A percentile compares a stretch with the other conserved stretches of the same genome.
Evolutionary conservation across 1,140 invertebrate species (phyloP).

Genomic region (Zeugodacus cucurbitae): DNA sequence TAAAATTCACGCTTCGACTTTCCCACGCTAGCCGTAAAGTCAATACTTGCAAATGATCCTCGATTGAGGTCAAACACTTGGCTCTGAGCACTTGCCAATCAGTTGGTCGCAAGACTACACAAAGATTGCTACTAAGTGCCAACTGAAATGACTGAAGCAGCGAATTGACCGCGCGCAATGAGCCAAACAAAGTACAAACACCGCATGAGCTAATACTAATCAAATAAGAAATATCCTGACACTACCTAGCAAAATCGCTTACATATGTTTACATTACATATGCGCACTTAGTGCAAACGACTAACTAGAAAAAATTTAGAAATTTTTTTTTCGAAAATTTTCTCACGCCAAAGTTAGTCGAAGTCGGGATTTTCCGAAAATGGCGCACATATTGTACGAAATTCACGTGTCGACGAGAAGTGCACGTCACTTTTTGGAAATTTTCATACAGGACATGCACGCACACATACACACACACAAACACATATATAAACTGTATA

Average conservation of each 20-base stretch:
- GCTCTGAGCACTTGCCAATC: slow-evolving; percentile 1
- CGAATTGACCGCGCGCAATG: not conserved
- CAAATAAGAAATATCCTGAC: not conserved
- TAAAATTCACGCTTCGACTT: slow-evolving; percentile 13
- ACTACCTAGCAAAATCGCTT: not conserved
- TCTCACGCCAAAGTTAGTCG: not conserved
- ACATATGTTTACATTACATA: not conserved
- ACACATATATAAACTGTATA: not conserved
- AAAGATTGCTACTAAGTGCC: slow-evolving; percentile 5
- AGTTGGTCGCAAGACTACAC: not conserved
- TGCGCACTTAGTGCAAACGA: not conserved
- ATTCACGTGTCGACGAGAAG: slow-evolving; percentile 22
- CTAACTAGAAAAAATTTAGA: not conserved
- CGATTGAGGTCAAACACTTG: slow-evolving; percentile 31
- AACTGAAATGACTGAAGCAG: not conserved
- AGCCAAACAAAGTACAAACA: not conserved
- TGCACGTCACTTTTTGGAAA: not conserved
- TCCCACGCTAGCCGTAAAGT: not conserved
- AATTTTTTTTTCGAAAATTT: not conserved
- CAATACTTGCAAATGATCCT: not conserved
- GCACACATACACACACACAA: not conserved
- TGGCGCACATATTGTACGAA: slow-evolving; percentile 22
- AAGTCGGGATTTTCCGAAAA: slow-evolving; percentile 16
- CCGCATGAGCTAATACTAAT: not conserved
- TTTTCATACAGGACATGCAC: slow-evolving; percentile 20